Conservation (phyloP, 2,113 vertebrate genomes). For the Atractosteus spatula region DNA sequence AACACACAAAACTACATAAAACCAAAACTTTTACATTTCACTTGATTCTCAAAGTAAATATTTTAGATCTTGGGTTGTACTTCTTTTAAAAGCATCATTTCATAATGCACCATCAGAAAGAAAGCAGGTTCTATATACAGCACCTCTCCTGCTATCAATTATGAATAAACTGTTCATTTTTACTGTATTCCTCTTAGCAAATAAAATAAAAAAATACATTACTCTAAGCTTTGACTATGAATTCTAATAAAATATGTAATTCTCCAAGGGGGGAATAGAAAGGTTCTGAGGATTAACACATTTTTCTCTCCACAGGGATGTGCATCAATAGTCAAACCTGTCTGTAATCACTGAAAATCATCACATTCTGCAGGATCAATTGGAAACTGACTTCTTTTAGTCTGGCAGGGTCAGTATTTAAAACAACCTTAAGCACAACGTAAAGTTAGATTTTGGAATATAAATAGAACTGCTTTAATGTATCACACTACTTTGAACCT, state of each 20-base stretch:
- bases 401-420: slow-evolving; percentile 1
- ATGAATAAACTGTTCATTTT: slow-evolving; percentile 63
- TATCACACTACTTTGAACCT: not conserved
- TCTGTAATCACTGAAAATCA: not conserved
- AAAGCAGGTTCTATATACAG: slow-evolving; percentile 47
- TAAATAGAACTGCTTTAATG: not conserved
- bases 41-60: slow-evolving; percentile 62
- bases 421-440: slow-evolving; percentile 1
- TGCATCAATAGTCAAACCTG: not conserved
- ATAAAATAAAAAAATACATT: slow-evolving; percentile 70
- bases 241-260: slow-evolving; percentile 48
- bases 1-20: slow-evolving; percentile 55
- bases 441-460: not conserved
- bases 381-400: not conserved
- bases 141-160: slow-evolving; percentile 50
- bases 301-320: not conserved
- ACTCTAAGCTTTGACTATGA: slow-evolving; percentile 33
- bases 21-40: slow-evolving; percentile 70
- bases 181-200: slow-evolving; percentile 66
- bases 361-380: slow-evolving; percentile 5
- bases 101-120: slow-evolving; percentile 52
- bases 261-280: slow-evolving; percentile 29
- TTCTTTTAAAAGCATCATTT: slow-evolving; percentile 70
- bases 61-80: slow-evolving; percentile 55
- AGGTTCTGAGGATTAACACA: slow-evolving; percentile 29